Percentiles rank a stretch among this genome's conserved stretches.
These are phyloP conservation scores for Luscinia luscinia DNA, from an alignment of 2,797 vertebrate genomes.

Conservation along the genomic window DNA sequence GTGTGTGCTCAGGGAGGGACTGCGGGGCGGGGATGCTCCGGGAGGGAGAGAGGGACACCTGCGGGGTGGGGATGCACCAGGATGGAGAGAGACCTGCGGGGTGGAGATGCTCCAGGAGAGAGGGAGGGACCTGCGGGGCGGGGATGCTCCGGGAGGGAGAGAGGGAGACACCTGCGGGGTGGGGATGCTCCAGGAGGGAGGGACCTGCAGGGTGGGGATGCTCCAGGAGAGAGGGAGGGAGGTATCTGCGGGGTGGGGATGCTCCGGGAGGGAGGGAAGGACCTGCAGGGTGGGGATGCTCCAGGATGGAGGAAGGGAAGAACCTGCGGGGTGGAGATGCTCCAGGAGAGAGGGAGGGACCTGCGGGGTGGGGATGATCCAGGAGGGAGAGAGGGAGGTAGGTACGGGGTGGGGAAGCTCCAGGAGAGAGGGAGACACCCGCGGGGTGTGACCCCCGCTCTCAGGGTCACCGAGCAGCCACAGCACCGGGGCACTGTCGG, in stretches of 20 bases:
- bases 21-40: background rate
- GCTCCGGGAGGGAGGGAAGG: too few relatives aligned
- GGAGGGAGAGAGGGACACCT: background rate
- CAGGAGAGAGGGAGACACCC: background rate
- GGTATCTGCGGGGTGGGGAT: background rate
- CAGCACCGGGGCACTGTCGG: rapidly evolving
- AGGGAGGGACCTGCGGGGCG: background rate
- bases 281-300: background rate
- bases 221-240: background rate
- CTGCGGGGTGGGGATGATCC: background rate
- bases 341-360: background rate
- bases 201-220: background rate
- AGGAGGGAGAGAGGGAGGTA: background rate
- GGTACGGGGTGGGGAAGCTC: background rate
- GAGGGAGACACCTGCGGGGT: background rate
- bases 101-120: background rate
- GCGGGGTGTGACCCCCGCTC: background rate
- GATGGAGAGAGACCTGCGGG: background rate
- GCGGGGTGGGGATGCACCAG: background rate
- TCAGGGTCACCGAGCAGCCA: rapidly evolving
- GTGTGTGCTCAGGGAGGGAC: background rate
- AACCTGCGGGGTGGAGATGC: background rate
- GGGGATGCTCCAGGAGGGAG: too few relatives aligned
- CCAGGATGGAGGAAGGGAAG: background rate
- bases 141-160: background rate